Percentiles rank a stretch among this genome's conserved stretches.
phyloP scores from a whole-genome alignment of 2,888 invertebrate genomes.

The Malacosoma neustria region DNA sequence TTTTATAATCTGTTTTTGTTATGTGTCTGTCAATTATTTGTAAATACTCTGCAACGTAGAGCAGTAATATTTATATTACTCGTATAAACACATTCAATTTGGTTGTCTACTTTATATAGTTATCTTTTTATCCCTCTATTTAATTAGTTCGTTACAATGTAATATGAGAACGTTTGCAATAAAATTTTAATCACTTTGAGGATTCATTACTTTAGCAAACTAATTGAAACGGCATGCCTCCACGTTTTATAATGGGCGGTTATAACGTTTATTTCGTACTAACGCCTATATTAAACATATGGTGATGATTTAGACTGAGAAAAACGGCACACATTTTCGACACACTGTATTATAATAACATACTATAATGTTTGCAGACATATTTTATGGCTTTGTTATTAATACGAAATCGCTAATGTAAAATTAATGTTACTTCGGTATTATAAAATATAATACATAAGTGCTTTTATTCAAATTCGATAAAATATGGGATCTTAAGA shows the following conservation, averaged over 20 bases:
- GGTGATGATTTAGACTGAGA: conserved; percentile 33
- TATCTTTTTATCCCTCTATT: too few relatives aligned
- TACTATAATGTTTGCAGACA: conserved; percentile 1
- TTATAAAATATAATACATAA: too few relatives aligned
- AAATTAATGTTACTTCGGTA: too few relatives aligned
- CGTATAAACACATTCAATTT: too few relatives aligned
- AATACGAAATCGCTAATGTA: not conserved
- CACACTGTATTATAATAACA: not conserved
- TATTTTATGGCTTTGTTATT: conserved; percentile 1
- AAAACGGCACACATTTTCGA: conserved; percentile 31
- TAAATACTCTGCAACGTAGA: too few relatives aligned
- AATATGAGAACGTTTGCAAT: conserved; percentile 1
- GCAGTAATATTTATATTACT: too few relatives aligned
- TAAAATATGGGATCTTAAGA: too few relatives aligned
- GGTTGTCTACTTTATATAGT: too few relatives aligned
- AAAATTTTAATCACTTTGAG: conserved; percentile 8
- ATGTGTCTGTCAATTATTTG: too few relatives aligned
- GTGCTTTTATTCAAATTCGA: too few relatives aligned
- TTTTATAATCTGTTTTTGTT: too few relatives aligned
- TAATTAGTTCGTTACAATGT: conserved; percentile 1
- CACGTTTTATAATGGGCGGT: conserved; percentile 17
- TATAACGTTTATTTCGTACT: conserved; percentile 31
- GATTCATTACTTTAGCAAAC: conserved; percentile 5
- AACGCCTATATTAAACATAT: conserved; percentile 32
- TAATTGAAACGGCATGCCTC: conserved; percentile 44